Percentiles rank a stretch among this genome's conserved stretches.
Conservation (phyloP, 2,113 vertebrate species). For the Cephalopholis sonnerati region DNA sequence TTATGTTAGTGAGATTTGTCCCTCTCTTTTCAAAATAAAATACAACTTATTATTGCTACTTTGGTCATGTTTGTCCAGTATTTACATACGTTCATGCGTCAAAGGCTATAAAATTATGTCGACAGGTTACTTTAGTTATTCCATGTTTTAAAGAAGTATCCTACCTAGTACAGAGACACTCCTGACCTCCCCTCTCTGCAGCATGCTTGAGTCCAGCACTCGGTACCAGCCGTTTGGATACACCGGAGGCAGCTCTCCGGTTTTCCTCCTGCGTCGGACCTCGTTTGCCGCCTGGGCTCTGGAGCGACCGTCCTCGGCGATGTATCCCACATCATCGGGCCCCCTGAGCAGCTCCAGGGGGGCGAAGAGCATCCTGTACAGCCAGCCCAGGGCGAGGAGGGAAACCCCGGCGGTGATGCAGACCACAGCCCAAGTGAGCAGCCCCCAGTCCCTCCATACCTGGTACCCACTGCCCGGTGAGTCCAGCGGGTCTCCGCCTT, state of each 20-base stretch:
- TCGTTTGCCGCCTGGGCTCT: constrained; percentile 82
- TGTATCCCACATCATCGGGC: constrained; percentile 85
- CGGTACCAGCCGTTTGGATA: constrained; percentile 91
- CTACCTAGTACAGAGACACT: constrained; percentile 83
- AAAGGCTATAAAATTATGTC: background rate
- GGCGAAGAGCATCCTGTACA: constrained; percentile 77
- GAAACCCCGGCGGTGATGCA: constrained; percentile 58
- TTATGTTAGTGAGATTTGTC: too few species aligned
- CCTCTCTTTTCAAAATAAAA: background rate
- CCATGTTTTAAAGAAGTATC: background rate
- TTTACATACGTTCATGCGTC: background rate
- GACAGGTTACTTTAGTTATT: background rate
- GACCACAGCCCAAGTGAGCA: constrained; percentile 40
- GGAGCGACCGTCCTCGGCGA: constrained; percentile 78
- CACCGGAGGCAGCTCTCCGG: constrained; percentile 84
- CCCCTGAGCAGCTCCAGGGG: constrained; percentile 82
- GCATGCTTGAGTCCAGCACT: constrained; percentile 83
- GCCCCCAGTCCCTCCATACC: constrained; percentile 61
- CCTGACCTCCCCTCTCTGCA: constrained; percentile 80
- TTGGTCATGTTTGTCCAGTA: background rate
- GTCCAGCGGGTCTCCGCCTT: constrained; percentile 55
- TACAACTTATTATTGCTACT: background rate
- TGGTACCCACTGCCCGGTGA: constrained; percentile 11
- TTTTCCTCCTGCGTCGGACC: constrained; percentile 82
- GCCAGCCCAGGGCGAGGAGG: constrained; percentile 63